Conservation (phyloP, 2,797 vertebrate species). For the Eulemur albifrons region DNA sequence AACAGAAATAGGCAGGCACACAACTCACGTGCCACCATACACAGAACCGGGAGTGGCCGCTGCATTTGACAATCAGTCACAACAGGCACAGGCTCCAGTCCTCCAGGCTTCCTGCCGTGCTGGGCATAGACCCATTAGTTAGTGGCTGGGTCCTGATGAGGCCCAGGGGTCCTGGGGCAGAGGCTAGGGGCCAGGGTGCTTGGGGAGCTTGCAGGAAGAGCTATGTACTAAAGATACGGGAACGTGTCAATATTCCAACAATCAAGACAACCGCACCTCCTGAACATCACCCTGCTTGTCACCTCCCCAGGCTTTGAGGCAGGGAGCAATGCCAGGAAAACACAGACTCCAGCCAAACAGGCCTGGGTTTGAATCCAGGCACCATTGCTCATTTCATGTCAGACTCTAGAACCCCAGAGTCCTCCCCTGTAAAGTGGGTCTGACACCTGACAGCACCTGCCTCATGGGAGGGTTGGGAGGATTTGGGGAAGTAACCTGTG, state of each 20-base stretch:
- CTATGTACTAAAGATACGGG: background rate
- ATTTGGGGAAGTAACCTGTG: rapidly evolving
- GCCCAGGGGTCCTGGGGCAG: too few species aligned
- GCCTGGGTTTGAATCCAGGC: background rate
- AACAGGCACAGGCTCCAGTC: background rate
- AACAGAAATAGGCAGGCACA: background rate
- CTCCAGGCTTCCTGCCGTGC: background rate
- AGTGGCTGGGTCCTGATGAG: background rate
- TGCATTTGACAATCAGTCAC: background rate
- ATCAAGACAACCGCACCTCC: rapidly evolving
- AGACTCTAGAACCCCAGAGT: background rate
- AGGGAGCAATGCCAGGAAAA: background rate
- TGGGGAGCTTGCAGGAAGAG: background rate
- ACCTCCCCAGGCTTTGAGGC: background rate
- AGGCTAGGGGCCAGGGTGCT: background rate
- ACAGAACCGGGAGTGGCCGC: background rate
- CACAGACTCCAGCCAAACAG: background rate
- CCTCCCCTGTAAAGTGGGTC: background rate
- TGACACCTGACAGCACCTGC: background rate
- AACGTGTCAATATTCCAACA: background rate
- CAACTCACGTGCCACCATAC: background rate
- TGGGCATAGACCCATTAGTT: background rate
- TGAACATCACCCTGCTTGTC: rapidly evolving
- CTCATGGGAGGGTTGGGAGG: rapidly evolving
- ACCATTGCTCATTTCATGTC: background rate